phyloP scores from a whole-genome alignment of 2,888 invertebrate species.

The Electrophaes corylata region DNA sequence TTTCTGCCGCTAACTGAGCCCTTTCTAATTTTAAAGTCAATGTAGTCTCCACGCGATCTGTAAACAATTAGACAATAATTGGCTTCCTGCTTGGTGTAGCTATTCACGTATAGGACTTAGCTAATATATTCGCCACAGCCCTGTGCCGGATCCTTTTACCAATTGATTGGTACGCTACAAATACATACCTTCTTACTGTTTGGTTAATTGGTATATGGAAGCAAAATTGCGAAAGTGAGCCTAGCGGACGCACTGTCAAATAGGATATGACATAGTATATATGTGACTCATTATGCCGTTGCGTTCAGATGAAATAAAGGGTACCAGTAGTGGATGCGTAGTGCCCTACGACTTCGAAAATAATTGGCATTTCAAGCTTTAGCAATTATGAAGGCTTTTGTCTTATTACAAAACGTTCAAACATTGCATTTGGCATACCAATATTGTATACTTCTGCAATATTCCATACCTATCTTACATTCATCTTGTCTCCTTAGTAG shows the following conservation, averaged over 20 bases:
- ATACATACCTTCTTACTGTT: slow-evolving; percentile 56
- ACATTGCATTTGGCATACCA: slow-evolving; percentile 34
- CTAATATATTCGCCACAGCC: slow-evolving; percentile 54
- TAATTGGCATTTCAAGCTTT: slow-evolving; percentile 36
- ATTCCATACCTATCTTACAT: slow-evolving; percentile 1
- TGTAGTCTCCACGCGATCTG: slow-evolving; percentile 78
- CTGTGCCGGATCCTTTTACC: slow-evolving; percentile 56
- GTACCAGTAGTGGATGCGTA: slow-evolving; percentile 20
- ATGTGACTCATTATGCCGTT: slow-evolving; percentile 54
- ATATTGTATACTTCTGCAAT: slow-evolving; percentile 20
- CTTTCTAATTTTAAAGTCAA: slow-evolving; percentile 75
- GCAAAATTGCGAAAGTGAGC: slow-evolving; percentile 70
- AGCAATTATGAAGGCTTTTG: slow-evolving; percentile 31
- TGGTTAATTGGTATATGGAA: slow-evolving; percentile 66
- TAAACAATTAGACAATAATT: slow-evolving; percentile 54
- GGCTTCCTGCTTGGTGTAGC: slow-evolving; percentile 51
- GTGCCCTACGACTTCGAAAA: slow-evolving; percentile 34
- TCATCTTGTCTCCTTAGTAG: slow-evolving; percentile 26
- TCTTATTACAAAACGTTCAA: slow-evolving; percentile 33
- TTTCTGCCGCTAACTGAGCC: slow-evolving; percentile 77
- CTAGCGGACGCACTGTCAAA: slow-evolving; percentile 62
- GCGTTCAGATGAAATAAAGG: slow-evolving; percentile 45
- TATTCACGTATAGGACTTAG: slow-evolving; percentile 43
- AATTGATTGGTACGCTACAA: slow-evolving; percentile 58
- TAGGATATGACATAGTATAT: slow-evolving; percentile 77